Percentiles rank a stretch among this genome's conserved stretches.
Conservation (phyloP, 2,113 vertebrate genomes). For the Vulpes lagopus region DNA sequence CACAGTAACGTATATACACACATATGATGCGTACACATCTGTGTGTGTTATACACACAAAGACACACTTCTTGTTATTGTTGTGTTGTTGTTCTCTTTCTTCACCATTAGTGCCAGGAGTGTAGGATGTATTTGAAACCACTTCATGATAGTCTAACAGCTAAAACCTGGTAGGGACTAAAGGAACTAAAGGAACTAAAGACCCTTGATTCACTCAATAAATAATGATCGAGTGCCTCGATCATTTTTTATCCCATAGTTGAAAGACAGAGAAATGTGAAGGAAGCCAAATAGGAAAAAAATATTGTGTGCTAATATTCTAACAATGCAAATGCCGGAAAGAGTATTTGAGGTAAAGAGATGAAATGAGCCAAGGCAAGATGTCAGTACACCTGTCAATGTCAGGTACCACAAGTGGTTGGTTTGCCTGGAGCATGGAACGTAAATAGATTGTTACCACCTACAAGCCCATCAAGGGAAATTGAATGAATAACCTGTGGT, state of each 20-base stretch:
- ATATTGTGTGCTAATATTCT: not conserved
- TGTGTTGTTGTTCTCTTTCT: not conserved
- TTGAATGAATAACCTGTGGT: not conserved
- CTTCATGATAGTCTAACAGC: not conserved
- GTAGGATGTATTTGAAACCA: not conserved
- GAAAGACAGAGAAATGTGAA: not conserved
- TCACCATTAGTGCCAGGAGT: not conserved
- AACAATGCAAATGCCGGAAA: not conserved
- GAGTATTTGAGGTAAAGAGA: not conserved
- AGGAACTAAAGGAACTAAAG: not conserved
- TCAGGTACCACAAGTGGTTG: not conserved
- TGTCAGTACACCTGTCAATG: not conserved
- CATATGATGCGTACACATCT: not conserved
- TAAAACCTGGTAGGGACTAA: not conserved
- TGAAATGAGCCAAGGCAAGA: not conserved
- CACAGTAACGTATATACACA: not conserved
- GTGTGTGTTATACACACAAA: not conserved
- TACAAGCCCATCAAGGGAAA: not conserved
- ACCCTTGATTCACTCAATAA: not conserved
- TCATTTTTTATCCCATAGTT: not conserved
- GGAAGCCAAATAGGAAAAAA: not conserved
- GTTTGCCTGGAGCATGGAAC: not conserved
- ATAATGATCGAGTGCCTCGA: not conserved
- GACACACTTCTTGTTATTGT: not conserved
- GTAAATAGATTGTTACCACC: not conserved